Evolutionary conservation across 2,888 invertebrate species (phyloP).

Genomic region (Napeogenes inachia): DNA sequence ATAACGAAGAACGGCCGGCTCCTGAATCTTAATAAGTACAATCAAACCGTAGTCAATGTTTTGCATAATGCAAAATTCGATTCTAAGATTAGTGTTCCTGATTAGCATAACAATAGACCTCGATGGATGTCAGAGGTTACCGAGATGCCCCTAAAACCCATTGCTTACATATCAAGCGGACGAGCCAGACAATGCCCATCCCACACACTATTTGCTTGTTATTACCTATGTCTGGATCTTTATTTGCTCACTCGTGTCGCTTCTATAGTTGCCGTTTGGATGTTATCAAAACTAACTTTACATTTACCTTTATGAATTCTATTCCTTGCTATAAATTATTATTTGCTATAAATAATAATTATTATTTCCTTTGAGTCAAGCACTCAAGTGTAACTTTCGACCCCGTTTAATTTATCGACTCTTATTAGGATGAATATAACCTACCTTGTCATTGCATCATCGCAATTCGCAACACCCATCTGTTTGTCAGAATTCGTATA

Average conservation of each 20-base stretch:
- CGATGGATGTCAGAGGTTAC: constrained; percentile 64
- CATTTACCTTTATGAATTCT: neutral
- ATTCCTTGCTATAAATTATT: neutral
- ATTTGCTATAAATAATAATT: neutral
- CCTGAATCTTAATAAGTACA: neutral
- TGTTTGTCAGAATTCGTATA: constrained; percentile 30
- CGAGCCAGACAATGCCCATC: constrained; percentile 63
- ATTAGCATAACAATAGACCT: constrained; percentile 65
- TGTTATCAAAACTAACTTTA: neutral
- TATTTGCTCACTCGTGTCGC: constrained; percentile 42
- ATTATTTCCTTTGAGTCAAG: neutral
- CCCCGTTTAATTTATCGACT: neutral
- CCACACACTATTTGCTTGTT: constrained; percentile 59
- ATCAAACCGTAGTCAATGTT: constrained; percentile 3
- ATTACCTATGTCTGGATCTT: constrained; percentile 50
- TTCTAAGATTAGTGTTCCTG: constrained; percentile 45
- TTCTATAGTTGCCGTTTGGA: constrained; percentile 26
- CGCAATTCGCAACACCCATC: constrained; percentile 12
- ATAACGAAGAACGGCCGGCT: no score
- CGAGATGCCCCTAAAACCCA: constrained; percentile 59
- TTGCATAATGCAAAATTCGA: constrained; percentile 28
- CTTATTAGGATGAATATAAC: neutral
- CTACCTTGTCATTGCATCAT: constrained; percentile 14
- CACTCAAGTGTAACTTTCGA: neutral
- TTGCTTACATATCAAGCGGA: constrained; percentile 39